A percentile compares a stretch with the other conserved stretches of the same genome.
phyloP scores from a whole-genome alignment of 2,113 vertebrate species.

The Cephalopholis sonnerati region DNA sequence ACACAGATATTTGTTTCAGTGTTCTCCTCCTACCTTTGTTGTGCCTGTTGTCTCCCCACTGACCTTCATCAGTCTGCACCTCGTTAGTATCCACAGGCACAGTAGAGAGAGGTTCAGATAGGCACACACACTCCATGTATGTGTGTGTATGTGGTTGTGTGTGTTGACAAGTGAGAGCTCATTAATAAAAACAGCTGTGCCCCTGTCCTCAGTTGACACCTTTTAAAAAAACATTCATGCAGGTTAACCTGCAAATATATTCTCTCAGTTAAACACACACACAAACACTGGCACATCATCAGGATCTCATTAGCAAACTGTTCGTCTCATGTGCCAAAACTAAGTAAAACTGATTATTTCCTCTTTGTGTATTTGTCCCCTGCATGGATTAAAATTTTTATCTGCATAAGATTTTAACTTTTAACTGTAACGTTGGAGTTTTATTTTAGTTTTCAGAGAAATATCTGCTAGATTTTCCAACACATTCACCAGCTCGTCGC shows the following conservation, averaged over 20 bases:
- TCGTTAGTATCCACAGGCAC: slow-evolving; percentile 49
- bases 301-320: too few species aligned
- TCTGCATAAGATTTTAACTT: not conserved
- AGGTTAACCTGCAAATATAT: slow-evolving; percentile 24
- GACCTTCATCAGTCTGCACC: slow-evolving; percentile 39
- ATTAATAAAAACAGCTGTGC: slow-evolving; percentile 69
- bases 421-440: not conserved
- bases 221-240: slow-evolving; percentile 7
- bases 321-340: not conserved
- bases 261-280: not conserved
- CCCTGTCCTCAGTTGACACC: slow-evolving; percentile 54
- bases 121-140: not conserved
- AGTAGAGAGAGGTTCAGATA: slow-evolving; percentile 6
- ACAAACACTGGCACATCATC: too few species aligned
- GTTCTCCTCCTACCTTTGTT: not conserved
- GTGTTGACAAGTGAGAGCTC: slow-evolving; percentile 32
- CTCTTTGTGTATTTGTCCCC: not conserved
- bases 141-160: not conserved
- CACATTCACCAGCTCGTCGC: too few species aligned
- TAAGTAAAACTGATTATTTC: not conserved
- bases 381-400: not conserved
- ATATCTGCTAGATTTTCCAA: too few species aligned
- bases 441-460: not conserved
- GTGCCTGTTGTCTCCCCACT: slow-evolving; percentile 22
- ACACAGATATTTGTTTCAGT: not conserved